Evolutionary conservation across 2,797 vertebrate species (phyloP), one percentile per base, ranked within the genome.

Genomic region (Otus scops): DNA sequence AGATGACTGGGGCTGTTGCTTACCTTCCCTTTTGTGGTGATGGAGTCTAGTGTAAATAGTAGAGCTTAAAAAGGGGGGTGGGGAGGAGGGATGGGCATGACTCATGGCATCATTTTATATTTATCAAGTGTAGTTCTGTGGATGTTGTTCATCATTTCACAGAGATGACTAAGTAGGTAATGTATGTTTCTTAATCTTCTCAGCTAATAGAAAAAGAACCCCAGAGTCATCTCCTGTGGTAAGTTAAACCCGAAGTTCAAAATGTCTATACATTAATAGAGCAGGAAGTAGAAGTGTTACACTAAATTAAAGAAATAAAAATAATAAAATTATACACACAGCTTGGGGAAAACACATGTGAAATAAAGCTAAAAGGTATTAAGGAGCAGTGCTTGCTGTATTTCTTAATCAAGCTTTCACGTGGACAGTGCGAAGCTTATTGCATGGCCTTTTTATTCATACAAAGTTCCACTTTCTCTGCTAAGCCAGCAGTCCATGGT

Each of bases 31-130:
- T 86, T 36, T 48, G 80, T 3, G 3, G 36, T 2, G 9, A 14
- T 85, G 83, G 65, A 68, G 85, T 69, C 73, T 60, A 8, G 32
- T 53, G 50, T 83, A 74, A 93, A 92, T 36, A 67, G 71, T 1
- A 75, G 76, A 45, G 69, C 83, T 84, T 54, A 22, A 78, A 81
- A 53, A 74, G 68, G 64, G 77, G 14, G 45, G 15, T 84, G 83
- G 41, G 81, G 81, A 89, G 91, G 43, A 89, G 79, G 80, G 53
- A 7, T 38, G 53, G 64, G 45, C 76, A 80, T 95, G 96, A 94
- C 53, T 96, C 88, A 88, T 41, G 68, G 68, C 85, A 92, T 87
- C 63, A 3, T 60, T 76, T 92, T 92, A 14, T 79, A 73, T 89
- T 94, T 93, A 87, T 91, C 71, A 17, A 81, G 56, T 51, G n/a